Percentiles rank a stretch among this genome's conserved stretches.
Conservation (phyloP, 2,888 invertebrate genomes). For the Aphrophora alni region DNA sequence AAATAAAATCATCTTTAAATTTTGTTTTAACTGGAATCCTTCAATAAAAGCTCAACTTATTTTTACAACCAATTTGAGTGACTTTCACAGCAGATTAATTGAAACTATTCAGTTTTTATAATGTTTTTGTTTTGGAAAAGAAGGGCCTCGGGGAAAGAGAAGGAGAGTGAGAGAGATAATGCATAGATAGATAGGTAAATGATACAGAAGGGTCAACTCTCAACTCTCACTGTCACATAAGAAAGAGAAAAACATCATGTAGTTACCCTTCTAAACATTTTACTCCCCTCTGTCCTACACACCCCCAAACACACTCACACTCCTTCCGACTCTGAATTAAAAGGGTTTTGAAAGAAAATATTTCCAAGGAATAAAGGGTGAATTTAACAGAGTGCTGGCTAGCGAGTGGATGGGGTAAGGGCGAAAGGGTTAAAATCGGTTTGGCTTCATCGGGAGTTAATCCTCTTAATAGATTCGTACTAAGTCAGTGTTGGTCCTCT, state of each 20-base stretch:
- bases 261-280: slow-evolving; percentile 18
- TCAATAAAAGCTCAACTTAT: too few relatives aligned
- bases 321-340: slow-evolving; percentile 22
- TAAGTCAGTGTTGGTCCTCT: slow-evolving; percentile 32
- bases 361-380: slow-evolving; percentile 14
- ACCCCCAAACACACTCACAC: not conserved
- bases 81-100: too few relatives aligned
- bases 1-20: too few relatives aligned
- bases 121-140: too few relatives aligned
- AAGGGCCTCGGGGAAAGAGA: too few relatives aligned
- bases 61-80: too few relatives aligned
- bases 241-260: not conserved
- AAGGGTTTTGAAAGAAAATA: slow-evolving; percentile 37
- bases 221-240: not conserved
- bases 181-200: not conserved
- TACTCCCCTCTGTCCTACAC: not conserved
- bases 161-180: too few relatives aligned
- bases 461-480: slow-evolving; percentile 42
- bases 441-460: slow-evolving; percentile 40
- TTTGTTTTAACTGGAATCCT: too few relatives aligned
- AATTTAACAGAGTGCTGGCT: slow-evolving; percentile 26
- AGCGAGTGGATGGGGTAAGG: not conserved
- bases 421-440: slow-evolving; percentile 29
- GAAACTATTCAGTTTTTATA: too few relatives aligned
- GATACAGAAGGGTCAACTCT: too few relatives aligned